phyloP scores from a whole-genome alignment of 2,888 invertebrate genomes.

The Hydriomena furcata region DNA sequence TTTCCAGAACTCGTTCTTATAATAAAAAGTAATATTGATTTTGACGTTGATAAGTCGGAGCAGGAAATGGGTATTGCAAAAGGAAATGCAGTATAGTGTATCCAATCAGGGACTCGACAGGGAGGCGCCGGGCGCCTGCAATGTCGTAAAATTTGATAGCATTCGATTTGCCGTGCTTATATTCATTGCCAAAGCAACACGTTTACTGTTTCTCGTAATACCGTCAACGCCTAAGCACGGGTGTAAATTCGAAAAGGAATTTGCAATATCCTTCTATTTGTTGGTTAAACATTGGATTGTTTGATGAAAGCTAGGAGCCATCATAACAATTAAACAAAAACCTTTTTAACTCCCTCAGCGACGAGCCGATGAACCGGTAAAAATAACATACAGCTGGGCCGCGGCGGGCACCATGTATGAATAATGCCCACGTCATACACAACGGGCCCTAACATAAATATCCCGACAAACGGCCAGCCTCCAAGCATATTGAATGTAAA shows the following conservation, averaged over 20 bases:
- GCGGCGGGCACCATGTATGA: slow-evolving; percentile 71
- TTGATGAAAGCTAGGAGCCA: slow-evolving; percentile 30
- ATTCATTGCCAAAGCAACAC: slow-evolving; percentile 34
- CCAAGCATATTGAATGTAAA: slow-evolving; percentile 82
- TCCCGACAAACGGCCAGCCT: slow-evolving; percentile 74
- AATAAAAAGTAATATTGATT: slow-evolving; percentile 32
- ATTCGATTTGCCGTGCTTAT: slow-evolving; percentile 52
- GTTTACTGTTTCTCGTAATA: slow-evolving; percentile 39
- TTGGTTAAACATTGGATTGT: slow-evolving; percentile 19
- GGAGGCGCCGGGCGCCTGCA: slow-evolving; percentile 60
- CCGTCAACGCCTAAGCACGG: slow-evolving; percentile 39
- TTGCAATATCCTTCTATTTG: slow-evolving; percentile 15
- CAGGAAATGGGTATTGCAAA: slow-evolving; percentile 70
- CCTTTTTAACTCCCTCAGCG: slow-evolving; percentile 48
- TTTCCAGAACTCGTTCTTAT: slow-evolving; percentile 19
- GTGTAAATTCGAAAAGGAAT: slow-evolving; percentile 20
- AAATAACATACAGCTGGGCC: slow-evolving; percentile 76
- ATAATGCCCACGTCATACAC: slow-evolving; percentile 80
- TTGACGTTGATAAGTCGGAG: slow-evolving; percentile 43
- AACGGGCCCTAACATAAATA: slow-evolving; percentile 79
- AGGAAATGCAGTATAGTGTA: slow-evolving; percentile 62
- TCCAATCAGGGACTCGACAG: slow-evolving; percentile 64
- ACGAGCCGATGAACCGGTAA: slow-evolving; percentile 74
- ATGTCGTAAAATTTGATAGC: slow-evolving; percentile 74
- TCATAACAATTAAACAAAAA: slow-evolving; percentile 42